A percentile compares a stretch with the other conserved stretches of the same genome.
Evolutionary conservation across 2,888 invertebrate genomes (phyloP).

Genomic region (Anticlea derivata): DNA sequence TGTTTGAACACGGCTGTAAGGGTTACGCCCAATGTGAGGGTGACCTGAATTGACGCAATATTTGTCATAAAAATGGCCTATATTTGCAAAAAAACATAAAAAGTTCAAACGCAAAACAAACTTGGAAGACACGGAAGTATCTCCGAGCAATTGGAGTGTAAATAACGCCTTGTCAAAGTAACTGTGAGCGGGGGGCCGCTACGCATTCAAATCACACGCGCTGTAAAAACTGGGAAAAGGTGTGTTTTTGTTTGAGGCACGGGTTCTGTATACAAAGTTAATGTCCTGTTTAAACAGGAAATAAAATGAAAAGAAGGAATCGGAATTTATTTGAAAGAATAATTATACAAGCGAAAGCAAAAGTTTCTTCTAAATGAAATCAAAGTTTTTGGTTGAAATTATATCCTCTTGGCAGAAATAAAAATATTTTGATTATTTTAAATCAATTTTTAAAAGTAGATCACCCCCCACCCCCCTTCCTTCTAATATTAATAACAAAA

Average conservation of each 20-base stretch:
- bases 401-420: no score
- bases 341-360: no score
- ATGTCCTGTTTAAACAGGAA: no score
- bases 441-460: no score
- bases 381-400: no score
- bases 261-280: constrained; percentile 1
- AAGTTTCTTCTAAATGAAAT: no score
- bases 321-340: no score
- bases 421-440: no score
- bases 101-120: constrained; percentile 14
- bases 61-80: not conserved
- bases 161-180: constrained; percentile 30
- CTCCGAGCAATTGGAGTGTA: constrained; percentile 18
- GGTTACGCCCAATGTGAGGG: not conserved
- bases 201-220: constrained; percentile 27
- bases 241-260: not conserved
- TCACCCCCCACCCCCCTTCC: no score
- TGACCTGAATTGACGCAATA: not conserved
- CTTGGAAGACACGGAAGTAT: constrained; percentile 11
- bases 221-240: not conserved
- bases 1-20: no score
- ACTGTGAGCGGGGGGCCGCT: constrained; percentile 9
- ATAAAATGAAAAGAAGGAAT: no score
- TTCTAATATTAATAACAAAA: no score
- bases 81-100: not conserved